phyloP scores from a whole-genome alignment of 2,113 vertebrate species.

The Hyperoodon ampullatus region DNA sequence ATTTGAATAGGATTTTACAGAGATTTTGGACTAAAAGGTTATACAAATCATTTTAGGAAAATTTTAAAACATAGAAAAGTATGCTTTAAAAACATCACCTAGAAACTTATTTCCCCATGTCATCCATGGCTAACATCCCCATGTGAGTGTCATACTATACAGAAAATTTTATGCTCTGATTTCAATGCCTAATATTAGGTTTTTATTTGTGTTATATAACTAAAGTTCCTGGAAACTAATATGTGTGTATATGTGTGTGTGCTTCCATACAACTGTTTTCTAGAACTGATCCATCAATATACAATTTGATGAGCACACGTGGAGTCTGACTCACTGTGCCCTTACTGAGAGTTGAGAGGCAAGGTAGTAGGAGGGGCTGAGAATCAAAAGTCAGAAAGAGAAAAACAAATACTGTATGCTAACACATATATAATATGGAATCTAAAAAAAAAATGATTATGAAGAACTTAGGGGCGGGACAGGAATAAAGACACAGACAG shows the following conservation, averaged over 20 bases:
- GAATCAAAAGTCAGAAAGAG: not conserved
- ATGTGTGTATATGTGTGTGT: not conserved
- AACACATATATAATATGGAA: too few relatives aligned
- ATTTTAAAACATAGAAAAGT: not conserved
- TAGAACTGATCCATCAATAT: not conserved
- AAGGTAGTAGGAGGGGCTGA: not conserved
- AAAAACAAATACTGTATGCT: too few relatives aligned
- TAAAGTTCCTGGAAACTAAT: not conserved
- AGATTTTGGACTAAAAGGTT: constrained; percentile 47
- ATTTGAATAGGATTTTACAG: constrained; percentile 51
- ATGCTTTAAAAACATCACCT: not conserved
- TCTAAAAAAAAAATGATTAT: too few relatives aligned
- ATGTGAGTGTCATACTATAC: not conserved
- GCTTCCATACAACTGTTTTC: not conserved
- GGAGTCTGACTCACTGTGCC: not conserved
- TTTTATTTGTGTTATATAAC: not conserved
- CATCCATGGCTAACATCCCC: not conserved
- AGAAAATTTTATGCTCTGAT: not conserved
- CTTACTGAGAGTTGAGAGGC: not conserved
- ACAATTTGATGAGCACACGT: not conserved
- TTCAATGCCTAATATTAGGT: not conserved
- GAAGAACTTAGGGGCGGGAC: too few relatives aligned
- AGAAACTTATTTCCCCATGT: not conserved
- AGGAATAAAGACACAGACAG: too few relatives aligned
- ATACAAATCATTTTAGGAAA: not conserved